Conservation (phyloP, 1,140 invertebrate species). For the Scaptodrosophila lebanonensis region DNA sequence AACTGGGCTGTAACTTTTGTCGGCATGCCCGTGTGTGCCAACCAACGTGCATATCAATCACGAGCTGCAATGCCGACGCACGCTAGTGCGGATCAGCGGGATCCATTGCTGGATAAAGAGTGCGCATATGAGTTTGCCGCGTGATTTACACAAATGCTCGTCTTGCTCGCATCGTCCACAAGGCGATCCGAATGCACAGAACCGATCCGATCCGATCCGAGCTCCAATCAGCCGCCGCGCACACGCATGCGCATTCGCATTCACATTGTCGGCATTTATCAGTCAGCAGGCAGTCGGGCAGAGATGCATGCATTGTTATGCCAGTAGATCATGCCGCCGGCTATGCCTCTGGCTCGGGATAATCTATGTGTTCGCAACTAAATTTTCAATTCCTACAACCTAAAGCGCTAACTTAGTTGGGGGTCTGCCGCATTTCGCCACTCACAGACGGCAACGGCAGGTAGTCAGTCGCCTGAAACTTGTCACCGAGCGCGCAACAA, state of each 20-base stretch:
- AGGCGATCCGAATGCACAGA: background rate
- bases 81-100: too few species aligned
- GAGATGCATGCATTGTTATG: conserved; percentile 46
- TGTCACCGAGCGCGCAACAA: conserved; percentile 69
- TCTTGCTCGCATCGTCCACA: too few species aligned
- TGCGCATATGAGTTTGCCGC: too few species aligned
- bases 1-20: conserved; percentile 60
- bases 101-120: too few species aligned
- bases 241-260: too few species aligned
- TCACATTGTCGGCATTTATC: conserved; percentile 55
- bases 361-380: conserved; percentile 73
- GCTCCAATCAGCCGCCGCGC: conserved; percentile 41
- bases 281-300: conserved; percentile 25
- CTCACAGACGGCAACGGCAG: conserved; percentile 20
- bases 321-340: conserved; percentile 69
- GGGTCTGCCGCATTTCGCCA: conserved; percentile 60
- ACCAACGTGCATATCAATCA: conserved; percentile 63
- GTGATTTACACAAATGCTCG: too few species aligned
- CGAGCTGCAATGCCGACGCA: conserved; percentile 8
- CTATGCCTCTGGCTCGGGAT: conserved; percentile 33
- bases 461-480: conserved; percentile 28
- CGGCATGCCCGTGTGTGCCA: conserved; percentile 26
- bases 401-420: conserved; percentile 70
- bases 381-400: conserved; percentile 47
- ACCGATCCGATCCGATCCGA: background rate